Conservation (phyloP, 2,888 invertebrate species). For the Neoaliturus tenellus region DNA sequence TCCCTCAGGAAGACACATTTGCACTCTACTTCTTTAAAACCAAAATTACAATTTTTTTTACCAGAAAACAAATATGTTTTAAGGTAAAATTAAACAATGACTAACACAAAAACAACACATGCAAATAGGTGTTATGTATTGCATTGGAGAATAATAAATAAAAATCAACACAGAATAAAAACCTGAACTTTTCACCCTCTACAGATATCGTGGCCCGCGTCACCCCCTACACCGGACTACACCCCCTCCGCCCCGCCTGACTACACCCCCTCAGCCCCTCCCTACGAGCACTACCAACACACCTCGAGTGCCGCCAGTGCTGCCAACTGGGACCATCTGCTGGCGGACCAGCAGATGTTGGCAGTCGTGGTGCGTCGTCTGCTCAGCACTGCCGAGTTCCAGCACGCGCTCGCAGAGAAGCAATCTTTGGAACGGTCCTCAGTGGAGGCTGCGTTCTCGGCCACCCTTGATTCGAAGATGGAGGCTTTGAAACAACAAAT, state of each 20-base stretch:
- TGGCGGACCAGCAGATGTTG: neutral
- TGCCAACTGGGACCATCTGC: constrained; percentile 19
- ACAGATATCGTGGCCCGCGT: neutral
- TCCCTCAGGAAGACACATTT: no score
- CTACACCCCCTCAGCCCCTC: no score
- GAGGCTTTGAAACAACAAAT: constrained; percentile 23
- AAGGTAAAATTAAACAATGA: no score
- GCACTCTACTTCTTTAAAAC: no score
- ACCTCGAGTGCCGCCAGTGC: neutral
- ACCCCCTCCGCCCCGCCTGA: neutral
- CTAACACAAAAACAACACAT: no score
- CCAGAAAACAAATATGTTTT: no score
- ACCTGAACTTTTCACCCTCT: no score
- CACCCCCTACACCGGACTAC: neutral
- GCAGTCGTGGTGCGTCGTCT: neutral
- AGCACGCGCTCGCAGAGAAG: neutral
- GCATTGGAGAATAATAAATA: no score
- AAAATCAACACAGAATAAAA: no score
- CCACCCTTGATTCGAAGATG: neutral
- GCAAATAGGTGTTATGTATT: no score
- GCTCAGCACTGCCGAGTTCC: constrained; percentile 8
- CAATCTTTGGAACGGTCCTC: neutral
- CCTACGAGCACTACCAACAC: neutral
- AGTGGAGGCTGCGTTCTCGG: neutral
- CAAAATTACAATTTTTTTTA: no score